phyloP scores from a whole-genome alignment of 2,113 vertebrate species.

The Chunga burmeisteri region DNA sequence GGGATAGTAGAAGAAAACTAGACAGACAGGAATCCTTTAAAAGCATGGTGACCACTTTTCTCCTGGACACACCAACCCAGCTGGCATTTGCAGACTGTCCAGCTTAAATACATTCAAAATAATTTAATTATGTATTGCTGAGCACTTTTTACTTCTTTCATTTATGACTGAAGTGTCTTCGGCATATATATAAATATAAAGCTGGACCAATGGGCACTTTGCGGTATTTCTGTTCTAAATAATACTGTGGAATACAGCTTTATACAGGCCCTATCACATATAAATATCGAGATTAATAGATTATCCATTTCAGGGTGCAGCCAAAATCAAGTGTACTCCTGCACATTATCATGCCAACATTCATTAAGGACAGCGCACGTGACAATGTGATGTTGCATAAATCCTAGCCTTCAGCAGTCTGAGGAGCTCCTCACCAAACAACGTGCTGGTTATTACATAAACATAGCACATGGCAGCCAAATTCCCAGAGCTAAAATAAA shows the following conservation, averaged over 20 bases:
- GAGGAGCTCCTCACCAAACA: neutral
- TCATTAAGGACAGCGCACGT: neutral
- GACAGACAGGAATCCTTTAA: neutral
- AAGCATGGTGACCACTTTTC: neutral
- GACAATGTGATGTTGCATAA: neutral
- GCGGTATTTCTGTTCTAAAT: neutral
- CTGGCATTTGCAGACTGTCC: neutral
- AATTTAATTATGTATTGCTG: neutral
- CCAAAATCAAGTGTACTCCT: neutral
- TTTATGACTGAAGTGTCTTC: neutral
- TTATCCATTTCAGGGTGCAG: neutral
- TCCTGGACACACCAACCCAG: neutral
- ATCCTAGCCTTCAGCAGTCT: neutral
- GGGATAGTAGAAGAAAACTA: neutral
- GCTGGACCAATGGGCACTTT: neutral
- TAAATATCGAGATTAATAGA: neutral
- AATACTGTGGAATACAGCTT: neutral
- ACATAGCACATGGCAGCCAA: neutral
- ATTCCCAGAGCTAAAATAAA: neutral
- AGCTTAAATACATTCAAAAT: neutral
- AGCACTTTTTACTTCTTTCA: neutral
- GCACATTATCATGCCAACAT: neutral
- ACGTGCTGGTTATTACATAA: neutral
- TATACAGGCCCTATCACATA: fast-evolving
- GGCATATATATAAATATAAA: neutral